Conservation (phyloP, 2,888 invertebrate species). For the Agonopterix arenella region DNA sequence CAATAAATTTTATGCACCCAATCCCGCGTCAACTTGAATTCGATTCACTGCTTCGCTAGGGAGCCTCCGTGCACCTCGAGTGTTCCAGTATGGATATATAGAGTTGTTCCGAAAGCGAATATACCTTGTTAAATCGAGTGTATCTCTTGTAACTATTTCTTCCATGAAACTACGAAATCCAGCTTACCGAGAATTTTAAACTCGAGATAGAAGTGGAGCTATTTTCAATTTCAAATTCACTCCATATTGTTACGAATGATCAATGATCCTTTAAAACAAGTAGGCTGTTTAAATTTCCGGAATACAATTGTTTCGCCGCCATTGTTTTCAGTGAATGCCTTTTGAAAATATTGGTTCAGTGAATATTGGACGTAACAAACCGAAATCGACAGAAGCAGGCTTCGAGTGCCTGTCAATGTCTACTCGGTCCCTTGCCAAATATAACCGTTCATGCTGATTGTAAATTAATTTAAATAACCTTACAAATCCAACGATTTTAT, state of each 20-base stretch:
- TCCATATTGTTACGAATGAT: too few species aligned
- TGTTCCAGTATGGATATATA: slow-evolving; percentile 39
- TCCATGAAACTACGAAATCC: not conserved
- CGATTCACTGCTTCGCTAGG: slow-evolving; percentile 46
- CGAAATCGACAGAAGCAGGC: slow-evolving; percentile 13
- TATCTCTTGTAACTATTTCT: not conserved
- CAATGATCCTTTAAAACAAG: not conserved
- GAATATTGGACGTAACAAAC: slow-evolving; percentile 21
- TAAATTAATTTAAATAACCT: slow-evolving; percentile 35
- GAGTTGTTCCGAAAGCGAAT: slow-evolving; percentile 41
- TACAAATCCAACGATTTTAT: slow-evolving; percentile 16
- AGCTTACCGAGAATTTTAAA: too few species aligned
- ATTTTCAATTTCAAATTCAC: too few species aligned
- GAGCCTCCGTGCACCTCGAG: slow-evolving; percentile 19
- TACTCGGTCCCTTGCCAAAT: slow-evolving; percentile 19
- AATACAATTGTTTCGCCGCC: slow-evolving; percentile 17
- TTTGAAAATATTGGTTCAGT: slow-evolving; percentile 35
- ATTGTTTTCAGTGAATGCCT: slow-evolving; percentile 34
- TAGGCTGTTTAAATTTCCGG: slow-evolving; percentile 4
- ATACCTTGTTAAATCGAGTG: slow-evolving; percentile 10
- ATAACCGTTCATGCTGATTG: slow-evolving; percentile 29
- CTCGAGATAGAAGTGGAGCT: too few species aligned
- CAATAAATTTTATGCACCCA: slow-evolving; percentile 54
- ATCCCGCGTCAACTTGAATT: slow-evolving; percentile 48
- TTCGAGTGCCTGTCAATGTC: slow-evolving; percentile 30